Evolutionary conservation across 2,113 vertebrate species (phyloP), one percentile per base, ranked within the genome.

Genomic region (Andinoacara biseriatus): DNA sequence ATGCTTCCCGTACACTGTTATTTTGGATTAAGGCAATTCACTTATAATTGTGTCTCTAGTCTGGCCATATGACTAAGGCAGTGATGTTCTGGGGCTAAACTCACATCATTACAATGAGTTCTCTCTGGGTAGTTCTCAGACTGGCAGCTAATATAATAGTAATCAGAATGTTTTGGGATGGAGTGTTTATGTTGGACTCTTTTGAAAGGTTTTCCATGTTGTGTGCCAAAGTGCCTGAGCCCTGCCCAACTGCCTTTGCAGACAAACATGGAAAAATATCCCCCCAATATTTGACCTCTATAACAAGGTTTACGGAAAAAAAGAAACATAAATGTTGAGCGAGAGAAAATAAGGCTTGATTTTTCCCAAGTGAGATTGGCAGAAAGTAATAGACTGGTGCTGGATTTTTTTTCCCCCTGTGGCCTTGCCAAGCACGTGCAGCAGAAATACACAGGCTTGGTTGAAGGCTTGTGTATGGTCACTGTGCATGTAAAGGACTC

Each of bases 191-290:
- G 56, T 79, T 90, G 87, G 80, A 75, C 10, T 74, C 43, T 56
- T 86, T 83, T 78, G 58, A 81, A 83, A 76, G 57, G 58, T 38
- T 93, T 93, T 93, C 91, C 91, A 83, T 81, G 56, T 14, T 5
- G 49, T 78, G 78, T 92, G 91, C 91, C 91, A 93, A 54, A 81
- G 58, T 74, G 61, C 15, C 72, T 63, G 20, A 26, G 65, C 83
- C 83, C 86, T 46, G 63, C 80, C 78, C 77, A 38, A 31, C 80
- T 33, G 29, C 52, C 62, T 83, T 67, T 62, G 77, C 72, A 84
- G 81, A 86, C 89, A 89, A 91, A 93, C 91, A 93, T 85, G 90
- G 90, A 93, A 93, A 92, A 90, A 61, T 75, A 82, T 86, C 82
- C 84, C 84, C 84, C 80, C 80, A 3, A 54, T 29, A 78, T 74